Conservation (phyloP, 2,888 invertebrate genomes). For the Drosophila robusta region DNA sequence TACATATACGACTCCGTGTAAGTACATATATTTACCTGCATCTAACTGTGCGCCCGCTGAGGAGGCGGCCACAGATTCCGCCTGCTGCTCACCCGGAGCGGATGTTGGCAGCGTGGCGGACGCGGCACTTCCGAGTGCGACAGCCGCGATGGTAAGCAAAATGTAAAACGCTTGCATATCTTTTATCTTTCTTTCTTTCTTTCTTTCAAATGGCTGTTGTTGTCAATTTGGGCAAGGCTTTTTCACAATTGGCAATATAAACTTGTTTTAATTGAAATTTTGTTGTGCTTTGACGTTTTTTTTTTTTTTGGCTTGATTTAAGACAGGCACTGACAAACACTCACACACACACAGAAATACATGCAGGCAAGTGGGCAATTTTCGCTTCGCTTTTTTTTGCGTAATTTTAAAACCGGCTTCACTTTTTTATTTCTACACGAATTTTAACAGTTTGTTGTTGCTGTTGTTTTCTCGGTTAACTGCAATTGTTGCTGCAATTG, state of each 20-base stretch:
- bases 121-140: conserved; percentile 79
- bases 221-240: conserved; percentile 32
- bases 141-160: conserved; percentile 60
- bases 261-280: conserved; percentile 71
- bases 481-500: conserved; percentile 79
- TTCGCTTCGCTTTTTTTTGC: conserved; percentile 63
- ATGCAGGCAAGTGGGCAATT: conserved; percentile 37
- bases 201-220: conserved; percentile 15
- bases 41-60: conserved; percentile 34
- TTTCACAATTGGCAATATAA: conserved; percentile 63
- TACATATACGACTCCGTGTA: too few relatives aligned
- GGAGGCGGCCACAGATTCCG: conserved; percentile 21
- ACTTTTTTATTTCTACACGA: conserved; percentile 69
- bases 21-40: conserved; percentile 49
- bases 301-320: conserved; percentile 43
- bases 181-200: conserved; percentile 24
- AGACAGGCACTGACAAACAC: conserved; percentile 38
- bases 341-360: conserved; percentile 30
- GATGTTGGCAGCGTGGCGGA: conserved; percentile 63
- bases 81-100: conserved; percentile 34
- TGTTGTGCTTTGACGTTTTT: conserved; percentile 40
- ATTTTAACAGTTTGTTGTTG: conserved; percentile 53
- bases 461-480: conserved; percentile 72
- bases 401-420: conserved; percentile 80
- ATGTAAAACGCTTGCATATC: conserved; percentile 74